Percentiles rank a stretch among this genome's conserved stretches.
These are phyloP conservation scores for Theocolax elegans DNA, from an alignment of 1,140 invertebrate species.

Conservation along the genomic window DNA sequence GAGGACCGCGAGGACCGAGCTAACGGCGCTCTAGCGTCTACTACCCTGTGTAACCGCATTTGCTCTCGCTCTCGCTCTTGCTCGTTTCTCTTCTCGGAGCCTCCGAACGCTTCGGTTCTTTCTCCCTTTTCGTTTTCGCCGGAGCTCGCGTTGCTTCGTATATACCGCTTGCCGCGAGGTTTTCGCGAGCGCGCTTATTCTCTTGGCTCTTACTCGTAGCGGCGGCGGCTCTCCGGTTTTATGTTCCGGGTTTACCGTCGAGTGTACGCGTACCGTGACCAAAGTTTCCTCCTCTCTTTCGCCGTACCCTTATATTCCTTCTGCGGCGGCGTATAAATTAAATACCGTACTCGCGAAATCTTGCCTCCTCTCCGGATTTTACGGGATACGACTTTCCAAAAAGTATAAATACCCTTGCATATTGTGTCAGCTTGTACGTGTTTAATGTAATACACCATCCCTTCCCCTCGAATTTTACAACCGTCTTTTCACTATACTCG, in stretches of 20 bases:
- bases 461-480: no score
- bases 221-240: conserved; percentile 62
- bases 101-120: no score
- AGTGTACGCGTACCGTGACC: conserved; percentile 52
- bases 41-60: no score
- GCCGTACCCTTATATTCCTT: conserved; percentile 21
- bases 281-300: conserved; percentile 41
- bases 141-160: conserved; percentile 14
- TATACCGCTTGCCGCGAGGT: conserved; percentile 35
- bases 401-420: conserved; percentile 26
- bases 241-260: conserved; percentile 52
- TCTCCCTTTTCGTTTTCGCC: conserved; percentile 39
- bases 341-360: conserved; percentile 29
- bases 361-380: conserved; percentile 24
- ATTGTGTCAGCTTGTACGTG: conserved; percentile 16
- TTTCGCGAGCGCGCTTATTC: conserved; percentile 27
- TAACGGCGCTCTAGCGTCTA: no score
- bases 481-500: no score
- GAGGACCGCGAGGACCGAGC: no score
- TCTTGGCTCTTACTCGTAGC: conserved; percentile 25
- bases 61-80: conserved; percentile 3
- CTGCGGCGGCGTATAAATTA: conserved; percentile 23
- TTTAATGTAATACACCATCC: not conserved
- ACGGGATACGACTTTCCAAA: conserved; percentile 20
- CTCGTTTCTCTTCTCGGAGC: not conserved